These are phyloP conservation scores for Pterois miles DNA, from an alignment of 2,797 vertebrate species.

Conservation along the genomic window DNA sequence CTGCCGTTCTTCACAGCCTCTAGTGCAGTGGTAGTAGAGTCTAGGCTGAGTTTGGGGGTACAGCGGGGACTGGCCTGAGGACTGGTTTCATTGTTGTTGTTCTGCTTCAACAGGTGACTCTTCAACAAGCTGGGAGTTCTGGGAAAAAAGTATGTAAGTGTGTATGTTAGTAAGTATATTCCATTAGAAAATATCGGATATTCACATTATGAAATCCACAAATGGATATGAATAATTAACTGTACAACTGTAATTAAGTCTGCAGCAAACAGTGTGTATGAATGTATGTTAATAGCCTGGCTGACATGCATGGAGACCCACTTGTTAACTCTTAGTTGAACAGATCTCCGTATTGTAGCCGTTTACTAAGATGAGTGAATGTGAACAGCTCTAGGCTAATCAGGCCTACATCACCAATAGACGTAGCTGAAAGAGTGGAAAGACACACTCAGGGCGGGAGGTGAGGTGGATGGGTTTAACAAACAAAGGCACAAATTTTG, in stretches of 20 bases:
- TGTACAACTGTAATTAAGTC: not conserved
- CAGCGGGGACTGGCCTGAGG: conserved; percentile 69
- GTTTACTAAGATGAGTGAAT: too few species aligned
- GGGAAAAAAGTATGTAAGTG: too few species aligned
- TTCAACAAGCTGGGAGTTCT: conserved; percentile 84
- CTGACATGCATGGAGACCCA: not conserved
- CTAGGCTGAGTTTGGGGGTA: conserved; percentile 80
- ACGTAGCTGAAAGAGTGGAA: too few species aligned
- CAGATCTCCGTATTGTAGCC: too few species aligned
- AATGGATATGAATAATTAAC: not conserved
- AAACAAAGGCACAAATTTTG: too few species aligned
- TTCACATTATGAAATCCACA: not conserved
- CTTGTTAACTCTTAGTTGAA: too few species aligned
- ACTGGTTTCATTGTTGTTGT: conserved; percentile 85
- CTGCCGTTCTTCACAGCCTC: conserved; percentile 91
- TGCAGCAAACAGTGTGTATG: not conserved
- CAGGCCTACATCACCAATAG: too few species aligned
- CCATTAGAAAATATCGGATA: not conserved
- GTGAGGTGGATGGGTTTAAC: too few species aligned
- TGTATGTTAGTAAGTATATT: too few species aligned
- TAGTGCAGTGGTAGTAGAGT: conserved; percentile 69
- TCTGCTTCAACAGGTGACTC: conserved; percentile 90
- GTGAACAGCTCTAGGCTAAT: too few species aligned
- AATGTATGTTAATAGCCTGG: conserved; percentile 4
- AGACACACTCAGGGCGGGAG: too few species aligned